Evolutionary conservation across 2,888 invertebrate genomes (phyloP).

Genomic region (Mythimna vitellina): DNA sequence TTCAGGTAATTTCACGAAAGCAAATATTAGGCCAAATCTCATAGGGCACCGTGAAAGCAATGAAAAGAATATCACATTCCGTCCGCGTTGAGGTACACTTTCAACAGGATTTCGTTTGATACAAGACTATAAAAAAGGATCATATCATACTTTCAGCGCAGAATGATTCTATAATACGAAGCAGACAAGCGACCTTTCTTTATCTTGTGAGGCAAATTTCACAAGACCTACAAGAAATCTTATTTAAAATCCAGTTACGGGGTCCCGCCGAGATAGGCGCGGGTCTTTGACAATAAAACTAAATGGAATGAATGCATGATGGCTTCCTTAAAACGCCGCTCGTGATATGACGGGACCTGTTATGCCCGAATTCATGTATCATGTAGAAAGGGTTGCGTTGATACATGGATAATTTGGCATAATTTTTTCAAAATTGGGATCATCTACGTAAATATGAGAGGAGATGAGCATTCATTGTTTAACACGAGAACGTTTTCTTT

Average conservation of each 20-base stretch:
- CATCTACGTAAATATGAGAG: conserved; percentile 71
- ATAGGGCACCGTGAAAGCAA: conserved; percentile 79
- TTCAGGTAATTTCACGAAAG: conserved; percentile 86
- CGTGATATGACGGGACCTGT: conserved; percentile 84
- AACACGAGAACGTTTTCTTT: conserved; percentile 67
- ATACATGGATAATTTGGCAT: conserved; percentile 77
- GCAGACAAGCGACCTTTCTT: conserved; percentile 88
- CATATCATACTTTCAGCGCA: conserved; percentile 82
- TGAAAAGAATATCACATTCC: conserved; percentile 82
- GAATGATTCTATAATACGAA: conserved; percentile 85
- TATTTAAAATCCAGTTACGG: conserved; percentile 90
- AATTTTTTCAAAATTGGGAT: conserved; percentile 74
- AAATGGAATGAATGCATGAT: conserved; percentile 90
- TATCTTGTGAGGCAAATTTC: conserved; percentile 89
- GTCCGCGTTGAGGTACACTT: conserved; percentile 73
- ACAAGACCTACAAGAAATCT: conserved; percentile 86
- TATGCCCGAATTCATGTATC: conserved; percentile 82
- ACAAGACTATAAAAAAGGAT: conserved; percentile 82
- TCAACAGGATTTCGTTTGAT: conserved; percentile 75
- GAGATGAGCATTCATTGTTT: conserved; percentile 66
- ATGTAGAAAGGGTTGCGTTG: conserved; percentile 80
- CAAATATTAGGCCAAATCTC: conserved; percentile 88
- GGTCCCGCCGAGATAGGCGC: conserved; percentile 87
- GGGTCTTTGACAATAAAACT: conserved; percentile 90
- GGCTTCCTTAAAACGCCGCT: conserved; percentile 84